Evolutionary conservation across 2,113 vertebrate species (phyloP).

Genomic region (Chunga burmeisteri): DNA sequence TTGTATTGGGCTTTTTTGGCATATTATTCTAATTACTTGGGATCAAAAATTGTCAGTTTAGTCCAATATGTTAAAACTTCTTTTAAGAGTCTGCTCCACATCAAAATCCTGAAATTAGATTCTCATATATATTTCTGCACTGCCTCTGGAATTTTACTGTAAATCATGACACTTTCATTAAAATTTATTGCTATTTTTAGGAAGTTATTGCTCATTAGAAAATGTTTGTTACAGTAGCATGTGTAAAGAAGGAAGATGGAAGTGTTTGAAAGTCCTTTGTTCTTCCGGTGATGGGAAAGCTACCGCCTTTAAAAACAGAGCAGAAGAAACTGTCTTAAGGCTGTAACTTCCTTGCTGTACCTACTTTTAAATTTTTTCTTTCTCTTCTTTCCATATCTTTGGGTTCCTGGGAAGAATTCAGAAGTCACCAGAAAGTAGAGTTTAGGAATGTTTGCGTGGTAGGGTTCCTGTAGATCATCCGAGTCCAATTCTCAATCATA

Average conservation of each 20-base stretch:
- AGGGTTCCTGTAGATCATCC: neutral
- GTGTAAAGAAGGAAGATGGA: neutral
- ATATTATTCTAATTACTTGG: neutral
- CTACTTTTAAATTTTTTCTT: neutral
- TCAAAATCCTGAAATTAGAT: neutral
- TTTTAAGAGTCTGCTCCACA: neutral
- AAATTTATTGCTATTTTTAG: neutral
- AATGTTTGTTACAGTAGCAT: neutral
- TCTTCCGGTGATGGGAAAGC: neutral
- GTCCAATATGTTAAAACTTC: neutral
- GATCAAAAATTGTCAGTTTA: neutral
- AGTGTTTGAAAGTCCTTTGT: neutral
- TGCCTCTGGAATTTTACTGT: neutral
- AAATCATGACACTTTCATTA: neutral
- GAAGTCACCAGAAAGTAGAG: neutral
- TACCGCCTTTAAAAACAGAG: neutral
- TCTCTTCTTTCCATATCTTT: neutral
- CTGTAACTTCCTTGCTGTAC: neutral
- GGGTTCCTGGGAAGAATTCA: neutral
- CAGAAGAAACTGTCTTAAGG: neutral
- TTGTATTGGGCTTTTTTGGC: neutral
- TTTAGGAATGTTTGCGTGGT: neutral
- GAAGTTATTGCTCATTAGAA: neutral
- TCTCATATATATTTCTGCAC: neutral
- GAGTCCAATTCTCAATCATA: neutral